Conservation (phyloP, 2,888 invertebrate species). For the Listrodromus nycthemerus region DNA sequence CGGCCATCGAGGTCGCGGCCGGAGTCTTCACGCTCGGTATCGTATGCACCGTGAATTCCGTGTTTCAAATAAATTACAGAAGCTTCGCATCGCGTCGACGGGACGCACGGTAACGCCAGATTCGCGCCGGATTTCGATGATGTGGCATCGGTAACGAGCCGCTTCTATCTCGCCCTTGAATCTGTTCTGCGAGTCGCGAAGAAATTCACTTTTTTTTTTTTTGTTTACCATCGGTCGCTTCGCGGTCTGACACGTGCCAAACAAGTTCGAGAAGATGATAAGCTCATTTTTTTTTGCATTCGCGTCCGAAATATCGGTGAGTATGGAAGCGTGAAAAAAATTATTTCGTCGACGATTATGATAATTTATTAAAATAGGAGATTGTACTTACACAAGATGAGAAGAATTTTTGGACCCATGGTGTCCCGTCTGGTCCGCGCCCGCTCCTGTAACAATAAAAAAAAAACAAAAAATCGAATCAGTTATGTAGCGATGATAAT, state of each 20-base stretch:
- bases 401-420: slow-evolving; percentile 76
- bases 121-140: slow-evolving; percentile 44
- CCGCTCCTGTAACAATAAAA: slow-evolving; percentile 76
- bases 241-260: background rate
- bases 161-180: slow-evolving; percentile 63
- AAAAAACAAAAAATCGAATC: slow-evolving; percentile 46
- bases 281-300: background rate
- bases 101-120: slow-evolving; percentile 38
- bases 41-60: slow-evolving; percentile 50
- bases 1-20: slow-evolving; percentile 66
- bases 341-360: background rate
- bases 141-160: slow-evolving; percentile 32
- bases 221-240: background rate
- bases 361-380: background rate
- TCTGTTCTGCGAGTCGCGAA: slow-evolving; percentile 42
- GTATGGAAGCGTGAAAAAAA: background rate
- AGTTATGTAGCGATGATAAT: background rate
- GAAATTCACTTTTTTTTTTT: slow-evolving; percentile 11
- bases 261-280: background rate
- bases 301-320: background rate
- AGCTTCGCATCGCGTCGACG: slow-evolving; percentile 31
- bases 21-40: slow-evolving; percentile 58
- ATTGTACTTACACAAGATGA: slow-evolving; percentile 79
- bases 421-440: slow-evolving; percentile 76
- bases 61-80: slow-evolving; percentile 16